Conservation (phyloP, 2,797 vertebrate genomes). For the Perodicticus potto region DNA sequence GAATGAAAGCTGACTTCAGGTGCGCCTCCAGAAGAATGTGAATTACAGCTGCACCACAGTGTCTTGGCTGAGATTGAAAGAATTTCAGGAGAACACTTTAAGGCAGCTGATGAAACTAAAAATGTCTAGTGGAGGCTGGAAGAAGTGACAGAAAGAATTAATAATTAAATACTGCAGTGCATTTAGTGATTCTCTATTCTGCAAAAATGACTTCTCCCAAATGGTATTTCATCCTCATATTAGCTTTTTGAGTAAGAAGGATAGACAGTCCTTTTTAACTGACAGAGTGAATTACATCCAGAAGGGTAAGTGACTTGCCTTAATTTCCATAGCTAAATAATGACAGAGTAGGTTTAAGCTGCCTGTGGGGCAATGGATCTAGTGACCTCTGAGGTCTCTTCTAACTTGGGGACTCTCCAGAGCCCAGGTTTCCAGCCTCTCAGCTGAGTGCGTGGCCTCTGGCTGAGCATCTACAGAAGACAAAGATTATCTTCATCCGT, state of each 20-base stretch:
- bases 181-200: conserved; percentile 58
- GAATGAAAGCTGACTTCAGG: conserved; percentile 54
- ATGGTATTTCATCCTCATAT: conserved; percentile 49
- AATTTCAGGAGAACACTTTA: conserved; percentile 51
- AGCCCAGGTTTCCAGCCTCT: background rate
- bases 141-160: conserved; percentile 4
- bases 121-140: conserved; percentile 1
- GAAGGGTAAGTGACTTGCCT: conserved; percentile 29
- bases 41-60: conserved; percentile 41
- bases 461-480: conserved; percentile 1
- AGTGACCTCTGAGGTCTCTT: background rate
- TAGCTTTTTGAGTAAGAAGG: conserved; percentile 54
- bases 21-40: conserved; percentile 58
- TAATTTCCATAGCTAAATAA: conserved; percentile 53
- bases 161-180: conserved; percentile 52
- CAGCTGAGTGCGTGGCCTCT: background rate
- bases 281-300: conserved; percentile 42
- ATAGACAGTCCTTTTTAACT: conserved; percentile 42
- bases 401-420: background rate
- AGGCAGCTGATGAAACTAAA: conserved; percentile 56
- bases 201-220: conserved; percentile 65
- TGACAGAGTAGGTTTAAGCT: background rate
- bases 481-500: background rate
- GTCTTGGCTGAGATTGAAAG: conserved; percentile 52
- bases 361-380: background rate